Base-by-base conservation (phyloP, 1,140 invertebrate species). In the Grapholita molesta region DNA sequence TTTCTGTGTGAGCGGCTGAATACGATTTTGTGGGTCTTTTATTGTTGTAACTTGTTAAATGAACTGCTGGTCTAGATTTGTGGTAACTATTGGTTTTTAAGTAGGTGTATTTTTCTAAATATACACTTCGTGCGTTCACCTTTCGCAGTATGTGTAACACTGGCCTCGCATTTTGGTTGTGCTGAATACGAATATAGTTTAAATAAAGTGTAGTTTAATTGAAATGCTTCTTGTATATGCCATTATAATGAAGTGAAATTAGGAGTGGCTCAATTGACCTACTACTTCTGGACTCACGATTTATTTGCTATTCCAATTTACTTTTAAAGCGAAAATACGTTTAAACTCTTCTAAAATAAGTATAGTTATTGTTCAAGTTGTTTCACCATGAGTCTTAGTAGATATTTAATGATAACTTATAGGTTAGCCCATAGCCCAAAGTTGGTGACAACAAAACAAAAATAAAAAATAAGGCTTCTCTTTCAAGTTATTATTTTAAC, bases 21-120 rank as follows among this genome's bases (percentile, higher is more conserved):
- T 48, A 48, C 18, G 8, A 48, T 21, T 21, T 48, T 48, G 15
- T 21, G 9, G 8, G 24, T n/a, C 0, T 25, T 57, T 28, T 28
- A 28, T 57, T 57, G 11, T n/a, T 25, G 53, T 11, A 25, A 53
- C 23, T 21, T 6, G 9, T 21, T 9, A 53, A 25, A n/a, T 25
- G 53, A 57, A n/a, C 24, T 12, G 24, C 12, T 57, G 3, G 11
- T 57, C 8, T n/a, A 57, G 21, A 28, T 25, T 57, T 25, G 53
- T 12, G 53, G 25, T 28, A 24, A 28, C 53, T 25, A 23, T 28
- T n/a, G 53, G 23, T 57, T 57, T 57, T 57, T 57, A 57, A 57
- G 53, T 57, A 57, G 53, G 53, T 57, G 53, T 57, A 48, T 57
- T 57, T 57, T 57, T 57, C 53, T 57, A 57, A 57, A 57, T 57